Base-by-base conservation (phyloP, 2,888 invertebrate genomes). In the Chrysomela aeneicollis region DNA sequence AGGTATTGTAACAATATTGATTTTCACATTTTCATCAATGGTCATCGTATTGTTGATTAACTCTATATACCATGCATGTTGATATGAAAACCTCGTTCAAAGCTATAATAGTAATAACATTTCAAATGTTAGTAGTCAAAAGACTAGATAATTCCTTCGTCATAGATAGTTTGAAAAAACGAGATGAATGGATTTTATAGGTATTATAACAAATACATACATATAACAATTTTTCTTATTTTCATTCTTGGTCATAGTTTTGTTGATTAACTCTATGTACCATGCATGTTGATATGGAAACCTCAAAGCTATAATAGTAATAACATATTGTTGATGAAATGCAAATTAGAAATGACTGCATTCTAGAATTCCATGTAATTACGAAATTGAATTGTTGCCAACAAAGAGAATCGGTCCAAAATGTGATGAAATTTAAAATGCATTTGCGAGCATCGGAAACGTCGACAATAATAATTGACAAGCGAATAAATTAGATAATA, bases 401-500 rank as follows among this genome's bases (percentile, higher is more conserved):
- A 51, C 50, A 50, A 57, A 50, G 47, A 35, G 52, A 59, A 42
- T 51, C 49, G 21, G 26, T 42, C 52, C 57, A 60, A 50, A 57
- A 54, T 68, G 61, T 63, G 66, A 68, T 68, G 60, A 61, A 63
- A 63, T 66, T 58, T 58, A 63, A 66, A 66, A 58, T 61, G 37
- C 61, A 66, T 63, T 63, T 54, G 18, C 63, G 26, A 30, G 52
- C 46, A 53, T 61, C 57, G 58, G 59, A 51, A 67, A 64, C 32
- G 47, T 57, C 51, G 35, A 60, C 51, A 58, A 59, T 61, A 58
- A 59, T 61, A 58, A 67, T 63, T 59, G 61, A 66, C 57, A 61
- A 53, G 60, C 50, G 59, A 53, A 58, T 61, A 60, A 63, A 66
- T 66, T 64, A 61, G 61, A 59, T 64, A 52, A 67, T 60, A 64